phyloP scores from a whole-genome alignment of 2,888 invertebrate genomes.

The Gerris lacustris region DNA sequence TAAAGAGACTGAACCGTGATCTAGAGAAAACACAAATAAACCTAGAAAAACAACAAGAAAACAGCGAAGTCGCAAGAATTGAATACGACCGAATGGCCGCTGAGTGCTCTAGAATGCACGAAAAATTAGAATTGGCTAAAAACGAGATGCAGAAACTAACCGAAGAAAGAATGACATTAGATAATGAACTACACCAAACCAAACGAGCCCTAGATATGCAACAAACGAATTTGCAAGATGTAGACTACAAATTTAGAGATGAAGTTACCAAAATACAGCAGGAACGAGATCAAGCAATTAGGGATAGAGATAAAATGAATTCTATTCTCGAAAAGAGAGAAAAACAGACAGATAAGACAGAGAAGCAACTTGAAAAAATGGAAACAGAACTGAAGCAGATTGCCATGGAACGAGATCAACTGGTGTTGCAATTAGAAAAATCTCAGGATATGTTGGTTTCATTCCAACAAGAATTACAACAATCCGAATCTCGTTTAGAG shows the following conservation, averaged over 20 bases:
- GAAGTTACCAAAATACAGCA: conserved; percentile 59
- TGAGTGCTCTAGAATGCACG: conserved; percentile 68
- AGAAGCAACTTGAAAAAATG: conserved; percentile 71
- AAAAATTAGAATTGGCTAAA: conserved; percentile 57
- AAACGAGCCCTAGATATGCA: conserved; percentile 50
- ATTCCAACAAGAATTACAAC: conserved; percentile 80
- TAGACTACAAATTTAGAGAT: conserved; percentile 58
- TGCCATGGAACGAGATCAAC: conserved; percentile 71
- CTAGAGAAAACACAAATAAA: conserved; percentile 75
- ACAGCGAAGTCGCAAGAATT: conserved; percentile 66
- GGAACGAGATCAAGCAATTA: conserved; percentile 55
- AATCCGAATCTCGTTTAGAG: conserved; percentile 69
- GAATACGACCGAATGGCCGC: conserved; percentile 75
- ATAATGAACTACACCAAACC: conserved; percentile 57
- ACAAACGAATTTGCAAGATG: conserved; percentile 48
- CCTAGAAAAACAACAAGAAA: conserved; percentile 69
- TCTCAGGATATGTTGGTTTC: conserved; percentile 86
- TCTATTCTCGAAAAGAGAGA: conserved; percentile 36
- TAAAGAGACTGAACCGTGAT: conserved; percentile 69
- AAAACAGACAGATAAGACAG: conserved; percentile 50
- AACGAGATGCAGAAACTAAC: conserved; percentile 40
- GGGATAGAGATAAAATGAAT: conserved; percentile 66
- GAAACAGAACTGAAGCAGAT: conserved; percentile 76
- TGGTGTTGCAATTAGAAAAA: conserved; percentile 80
- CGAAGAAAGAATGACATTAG: conserved; percentile 52